Evolutionary conservation across 2,797 vertebrate genomes (phyloP), one percentile per base, ranked within the genome.

Genomic region (Bovichtus variegatus): DNA sequence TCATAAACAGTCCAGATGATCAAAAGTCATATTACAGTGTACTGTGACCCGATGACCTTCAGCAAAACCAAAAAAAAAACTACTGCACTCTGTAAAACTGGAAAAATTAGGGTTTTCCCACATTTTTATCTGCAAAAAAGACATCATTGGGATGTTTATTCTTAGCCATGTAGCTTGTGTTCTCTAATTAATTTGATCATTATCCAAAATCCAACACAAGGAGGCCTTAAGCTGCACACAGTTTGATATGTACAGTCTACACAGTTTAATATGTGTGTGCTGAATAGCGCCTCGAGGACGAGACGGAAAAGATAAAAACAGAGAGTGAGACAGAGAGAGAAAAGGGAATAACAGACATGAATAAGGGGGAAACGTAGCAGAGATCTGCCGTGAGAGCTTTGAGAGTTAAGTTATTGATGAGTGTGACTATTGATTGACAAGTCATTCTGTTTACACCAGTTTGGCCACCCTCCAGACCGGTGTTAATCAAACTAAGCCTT

Each of bases 401-500:
- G 13, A 67, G 44, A 73, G 23, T 54, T 49, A 66, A 73, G 67
- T 53, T 69, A 69, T 74, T 71, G 68, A 64, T 72, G 49, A 71
- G 41, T 50, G 21, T 43, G 34, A 62, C 49, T 64, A 62, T 68
- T 70, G 73, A 85, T 77, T 68, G 27, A 55, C 40, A 62, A 78
- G 38, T 51, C 50, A 40, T 71, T 59, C 27, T 76, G 50, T 76
- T 78, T 74, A 69, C 58, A 41, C 38, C 65, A 54, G n/a, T 66
- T 58, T 29, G 1, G n/a, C 50, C 61, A 77, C n/a, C 36, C 19
- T 57, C 80, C 54, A 70, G 49, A 71, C 25, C 18, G 29, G 21
- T 41, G 68, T 84, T 80, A 77, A 78, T 81, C 54, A 80, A 54
- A 69, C 49, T 71, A 55, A 68, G 25, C 49, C 41, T 41, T 47